Conservation (phyloP, 2,888 invertebrate genomes). For the Baronia brevicornis region DNA sequence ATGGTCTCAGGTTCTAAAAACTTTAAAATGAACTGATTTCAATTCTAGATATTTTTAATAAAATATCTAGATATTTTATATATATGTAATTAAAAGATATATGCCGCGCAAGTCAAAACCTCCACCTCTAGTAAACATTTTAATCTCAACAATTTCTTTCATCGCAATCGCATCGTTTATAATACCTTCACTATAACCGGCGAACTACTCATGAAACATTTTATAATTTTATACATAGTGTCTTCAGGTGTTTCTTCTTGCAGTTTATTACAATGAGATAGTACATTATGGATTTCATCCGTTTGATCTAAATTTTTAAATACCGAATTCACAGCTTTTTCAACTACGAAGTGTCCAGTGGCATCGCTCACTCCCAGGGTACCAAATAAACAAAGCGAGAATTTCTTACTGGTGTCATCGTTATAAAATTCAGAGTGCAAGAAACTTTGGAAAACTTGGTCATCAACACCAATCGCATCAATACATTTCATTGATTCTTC, state of each 20-base stretch:
- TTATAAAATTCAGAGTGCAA: conserved; percentile 36
- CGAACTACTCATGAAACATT: conserved; percentile 9
- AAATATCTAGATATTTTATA: too few relatives aligned
- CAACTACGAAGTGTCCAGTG: conserved; percentile 37
- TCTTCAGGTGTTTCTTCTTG: conserved; percentile 2
- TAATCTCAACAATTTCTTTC: too few relatives aligned
- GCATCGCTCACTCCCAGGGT: conserved; percentile 30
- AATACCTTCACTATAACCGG: too few relatives aligned
- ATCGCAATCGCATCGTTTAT: too few relatives aligned
- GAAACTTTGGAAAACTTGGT: conserved; percentile 22
- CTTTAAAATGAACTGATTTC: too few relatives aligned
- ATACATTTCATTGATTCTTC: conserved; percentile 24
- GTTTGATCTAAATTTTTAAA: conserved; percentile 3
- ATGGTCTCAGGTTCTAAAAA: too few relatives aligned
- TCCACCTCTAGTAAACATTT: too few relatives aligned
- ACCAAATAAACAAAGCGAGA: conserved; percentile 40
- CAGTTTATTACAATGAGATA: conserved; percentile 7
- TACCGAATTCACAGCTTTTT: conserved; percentile 25
- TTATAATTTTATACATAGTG: conserved; percentile 3
- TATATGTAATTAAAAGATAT: too few relatives aligned
- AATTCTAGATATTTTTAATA: too few relatives aligned
- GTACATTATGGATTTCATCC: conserved; percentile 1
- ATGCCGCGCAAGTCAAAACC: too few relatives aligned
- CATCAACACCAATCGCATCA: conserved; percentile 18
- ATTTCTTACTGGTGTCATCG: conserved; percentile 38